phyloP scores from a whole-genome alignment of 53 echinoderm and acorn worm species.

The Zoroaster sp. region DNA sequence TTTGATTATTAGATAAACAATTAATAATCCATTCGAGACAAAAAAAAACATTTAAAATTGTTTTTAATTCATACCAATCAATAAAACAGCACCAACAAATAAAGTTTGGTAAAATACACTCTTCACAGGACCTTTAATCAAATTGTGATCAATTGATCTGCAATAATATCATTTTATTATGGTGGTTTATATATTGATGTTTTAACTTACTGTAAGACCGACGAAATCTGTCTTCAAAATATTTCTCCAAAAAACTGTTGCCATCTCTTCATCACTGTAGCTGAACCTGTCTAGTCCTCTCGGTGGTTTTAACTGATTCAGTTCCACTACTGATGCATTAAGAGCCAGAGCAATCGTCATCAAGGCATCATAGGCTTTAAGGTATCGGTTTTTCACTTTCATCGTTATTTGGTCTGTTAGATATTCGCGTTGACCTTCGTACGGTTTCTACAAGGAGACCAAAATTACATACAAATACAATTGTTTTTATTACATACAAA shows the following conservation, averaged over 20 bases:
- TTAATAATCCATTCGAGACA: too few relatives aligned
- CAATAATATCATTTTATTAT: too few relatives aligned
- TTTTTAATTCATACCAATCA: too few relatives aligned
- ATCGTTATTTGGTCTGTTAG: not conserved
- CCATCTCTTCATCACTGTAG: conserved; percentile 4
- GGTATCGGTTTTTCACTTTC: conserved; percentile 16
- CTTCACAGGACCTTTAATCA: too few relatives aligned
- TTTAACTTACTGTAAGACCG: conserved; percentile 33
- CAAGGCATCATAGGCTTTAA: conserved; percentile 51
- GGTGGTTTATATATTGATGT: too few relatives aligned
- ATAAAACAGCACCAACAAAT: too few relatives aligned
- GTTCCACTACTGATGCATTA: conserved; percentile 35
- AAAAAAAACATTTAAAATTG: too few relatives aligned
- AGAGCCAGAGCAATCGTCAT: conserved; percentile 52
- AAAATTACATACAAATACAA: too few relatives aligned
- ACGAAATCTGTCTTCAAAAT: conserved; percentile 20
- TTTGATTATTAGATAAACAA: too few relatives aligned
- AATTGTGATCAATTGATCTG: too few relatives aligned
- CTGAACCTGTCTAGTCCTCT: not conserved
- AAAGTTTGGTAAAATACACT: too few relatives aligned
- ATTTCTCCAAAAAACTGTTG: conserved; percentile 13
- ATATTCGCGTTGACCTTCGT: conserved; percentile 3
- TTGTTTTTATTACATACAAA: too few relatives aligned
- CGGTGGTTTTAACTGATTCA: not conserved
- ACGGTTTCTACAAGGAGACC: conserved; percentile 24